Percentiles rank a stretch among this genome's conserved stretches.
These are phyloP conservation scores for Pristionchus entomophagus DNA, from an alignment of 2,888 invertebrate genomes.

Conservation along the genomic window DNA sequence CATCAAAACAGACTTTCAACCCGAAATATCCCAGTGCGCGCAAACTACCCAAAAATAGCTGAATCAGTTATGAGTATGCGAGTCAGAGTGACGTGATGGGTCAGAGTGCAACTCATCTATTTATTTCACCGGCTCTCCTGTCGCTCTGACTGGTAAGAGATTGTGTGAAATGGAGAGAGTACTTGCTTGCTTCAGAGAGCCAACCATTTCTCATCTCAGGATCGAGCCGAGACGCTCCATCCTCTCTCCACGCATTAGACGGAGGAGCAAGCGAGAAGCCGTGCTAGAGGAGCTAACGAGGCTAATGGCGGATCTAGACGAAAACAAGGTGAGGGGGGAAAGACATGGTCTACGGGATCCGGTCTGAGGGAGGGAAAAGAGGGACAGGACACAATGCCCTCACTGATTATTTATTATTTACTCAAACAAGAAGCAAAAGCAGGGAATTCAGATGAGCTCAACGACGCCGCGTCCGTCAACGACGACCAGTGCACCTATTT, in stretches of 20 bases:
- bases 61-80: too few relatives aligned
- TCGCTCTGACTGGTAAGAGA: too few relatives aligned
- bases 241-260: slow-evolving; percentile 68
- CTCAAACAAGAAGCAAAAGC: too few relatives aligned
- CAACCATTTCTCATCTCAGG: slow-evolving; percentile 48
- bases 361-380: too few relatives aligned
- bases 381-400: too few relatives aligned
- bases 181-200: too few relatives aligned
- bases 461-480: slow-evolving; percentile 6
- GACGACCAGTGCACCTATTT: slow-evolving; percentile 41
- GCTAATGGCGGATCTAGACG: slow-evolving; percentile 19
- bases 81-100: too few relatives aligned
- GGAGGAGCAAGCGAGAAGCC: slow-evolving; percentile 54
- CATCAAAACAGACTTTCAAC: background rate
- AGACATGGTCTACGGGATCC: too few relatives aligned
- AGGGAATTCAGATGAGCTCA: background rate
- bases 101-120: too few relatives aligned
- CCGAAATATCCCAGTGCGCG: background rate
- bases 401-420: too few relatives aligned
- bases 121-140: too few relatives aligned
- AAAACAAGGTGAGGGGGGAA: background rate
- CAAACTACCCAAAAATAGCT: background rate
- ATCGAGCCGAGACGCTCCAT: slow-evolving; percentile 69
- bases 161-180: too few relatives aligned
- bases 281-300: slow-evolving; percentile 49